Conservation (phyloP, 1,140 invertebrate genomes). For the Pentalonia nigronervosa region DNA sequence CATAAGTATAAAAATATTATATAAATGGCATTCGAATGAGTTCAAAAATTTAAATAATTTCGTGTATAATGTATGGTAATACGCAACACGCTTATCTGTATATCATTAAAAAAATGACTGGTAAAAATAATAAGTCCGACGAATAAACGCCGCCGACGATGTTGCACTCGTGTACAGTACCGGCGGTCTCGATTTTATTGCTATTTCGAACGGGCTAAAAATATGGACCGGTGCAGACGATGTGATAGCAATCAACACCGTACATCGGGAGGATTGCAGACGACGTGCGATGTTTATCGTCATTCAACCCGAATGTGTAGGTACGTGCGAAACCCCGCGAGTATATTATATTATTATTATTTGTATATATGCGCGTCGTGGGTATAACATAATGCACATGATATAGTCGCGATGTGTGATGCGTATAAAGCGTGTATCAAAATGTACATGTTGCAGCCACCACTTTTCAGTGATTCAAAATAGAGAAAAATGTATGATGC, state of each 20-base stretch:
- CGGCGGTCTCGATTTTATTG: neutral
- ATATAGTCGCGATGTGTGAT: neutral
- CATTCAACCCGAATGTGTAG: neutral
- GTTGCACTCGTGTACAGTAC: neutral
- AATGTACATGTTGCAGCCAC: too few species aligned
- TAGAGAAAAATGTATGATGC: too few species aligned
- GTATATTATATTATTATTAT: neutral
- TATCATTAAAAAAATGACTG: neutral
- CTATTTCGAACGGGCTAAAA: neutral
- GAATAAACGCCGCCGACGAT: neutral
- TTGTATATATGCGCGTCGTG: neutral
- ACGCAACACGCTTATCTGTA: too few species aligned
- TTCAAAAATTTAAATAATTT: neutral
- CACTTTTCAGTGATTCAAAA: too few species aligned
- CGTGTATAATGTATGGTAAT: too few species aligned
- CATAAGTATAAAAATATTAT: neutral
- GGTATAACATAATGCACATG: neutral
- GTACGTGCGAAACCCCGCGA: neutral
- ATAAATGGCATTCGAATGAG: neutral
- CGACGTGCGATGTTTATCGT: neutral
- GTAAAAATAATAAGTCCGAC: neutral
- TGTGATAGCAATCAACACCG: neutral
- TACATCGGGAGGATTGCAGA: neutral
- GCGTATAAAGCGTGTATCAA: too few species aligned
- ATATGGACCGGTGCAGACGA: neutral